These are phyloP conservation scores for Griposia aprilina DNA, from an alignment of 2,888 invertebrate species.

Conservation along the genomic window DNA sequence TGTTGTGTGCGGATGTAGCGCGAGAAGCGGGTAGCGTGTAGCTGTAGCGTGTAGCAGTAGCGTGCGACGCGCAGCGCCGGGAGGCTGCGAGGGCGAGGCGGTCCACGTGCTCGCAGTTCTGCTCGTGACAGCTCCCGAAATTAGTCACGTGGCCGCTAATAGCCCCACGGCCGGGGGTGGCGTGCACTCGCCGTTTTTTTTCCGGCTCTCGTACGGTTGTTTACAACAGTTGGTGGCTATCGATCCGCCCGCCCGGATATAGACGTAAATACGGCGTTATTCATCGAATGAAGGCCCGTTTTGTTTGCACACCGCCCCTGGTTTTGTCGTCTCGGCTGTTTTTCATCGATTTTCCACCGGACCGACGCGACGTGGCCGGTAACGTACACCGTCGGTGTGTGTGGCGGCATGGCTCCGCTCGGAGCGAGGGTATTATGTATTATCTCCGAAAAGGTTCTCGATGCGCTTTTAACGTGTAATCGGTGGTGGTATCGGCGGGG, in stretches of 20 bases:
- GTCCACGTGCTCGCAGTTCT: conserved; percentile 83
- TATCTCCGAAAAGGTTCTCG: conserved; percentile 80
- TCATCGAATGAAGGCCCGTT: conserved; percentile 79
- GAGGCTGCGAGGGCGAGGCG: conserved; percentile 59
- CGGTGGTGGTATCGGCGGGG: conserved; percentile 70
- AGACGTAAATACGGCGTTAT: conserved; percentile 84
- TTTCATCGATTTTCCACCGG: conserved; percentile 86
- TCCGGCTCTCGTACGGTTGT: conserved; percentile 84
- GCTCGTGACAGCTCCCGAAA: conserved; percentile 89
- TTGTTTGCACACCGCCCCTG: conserved; percentile 78
- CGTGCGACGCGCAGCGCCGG: conserved; percentile 35
- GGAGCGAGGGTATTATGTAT: conserved; percentile 74
- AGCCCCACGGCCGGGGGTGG: conserved; percentile 84
- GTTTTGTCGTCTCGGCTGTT: conserved; percentile 81
- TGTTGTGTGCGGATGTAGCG: conserved; percentile 48
- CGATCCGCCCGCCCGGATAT: conserved; percentile 86
- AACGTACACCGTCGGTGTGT: conserved; percentile 59
- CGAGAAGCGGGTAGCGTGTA: conserved; percentile 39
- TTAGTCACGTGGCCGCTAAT: conserved; percentile 90
- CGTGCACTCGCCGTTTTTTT: conserved; percentile 81
- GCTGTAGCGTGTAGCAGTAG: conserved; percentile 27
- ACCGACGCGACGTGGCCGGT: conserved; percentile 53
- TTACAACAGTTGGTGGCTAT: conserved; percentile 89
- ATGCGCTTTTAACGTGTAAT: conserved; percentile 83
- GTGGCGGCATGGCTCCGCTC: conserved; percentile 51